These are phyloP conservation scores for Chloebia gouldiae DNA, from an alignment of 2,113 vertebrate genomes.

Conservation along the genomic window DNA sequence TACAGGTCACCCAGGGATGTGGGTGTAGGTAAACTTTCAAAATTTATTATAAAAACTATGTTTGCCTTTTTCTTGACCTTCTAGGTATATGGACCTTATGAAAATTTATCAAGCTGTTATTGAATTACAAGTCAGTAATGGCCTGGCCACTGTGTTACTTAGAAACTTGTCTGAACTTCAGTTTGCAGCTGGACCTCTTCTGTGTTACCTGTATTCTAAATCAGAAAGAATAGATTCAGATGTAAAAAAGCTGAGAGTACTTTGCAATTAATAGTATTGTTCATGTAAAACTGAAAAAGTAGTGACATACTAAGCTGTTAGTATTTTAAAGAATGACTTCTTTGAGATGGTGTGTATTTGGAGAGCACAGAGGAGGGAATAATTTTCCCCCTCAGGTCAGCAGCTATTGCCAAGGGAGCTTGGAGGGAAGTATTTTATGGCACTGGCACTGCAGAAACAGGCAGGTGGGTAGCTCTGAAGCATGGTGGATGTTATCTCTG, in stretches of 20 bases:
- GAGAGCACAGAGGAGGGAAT: neutral
- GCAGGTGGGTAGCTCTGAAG: neutral
- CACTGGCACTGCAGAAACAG: neutral
- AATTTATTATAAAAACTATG: neutral
- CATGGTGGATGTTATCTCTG: fast-evolving
- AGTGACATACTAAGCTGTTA: neutral
- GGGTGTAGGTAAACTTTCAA: neutral
- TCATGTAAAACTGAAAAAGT: neutral
- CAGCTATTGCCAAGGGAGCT: neutral
- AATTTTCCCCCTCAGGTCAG: neutral
- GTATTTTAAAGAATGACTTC: neutral
- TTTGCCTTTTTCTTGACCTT: neutral
- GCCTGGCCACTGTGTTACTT: neutral
- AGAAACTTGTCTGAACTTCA: neutral
- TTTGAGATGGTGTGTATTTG: neutral
- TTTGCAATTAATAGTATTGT: neutral
- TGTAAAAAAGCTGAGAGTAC: neutral
- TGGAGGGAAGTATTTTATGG: neutral
- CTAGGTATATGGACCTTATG: neutral
- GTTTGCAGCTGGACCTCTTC: neutral
- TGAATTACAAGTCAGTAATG: neutral
- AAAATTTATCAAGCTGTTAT: neutral
- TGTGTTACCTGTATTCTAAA: neutral
- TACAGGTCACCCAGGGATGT: neutral
- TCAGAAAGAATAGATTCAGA: neutral